Base-by-base conservation (phyloP, 2,888 invertebrate species). In the Pemphredon lugubris region DNA sequence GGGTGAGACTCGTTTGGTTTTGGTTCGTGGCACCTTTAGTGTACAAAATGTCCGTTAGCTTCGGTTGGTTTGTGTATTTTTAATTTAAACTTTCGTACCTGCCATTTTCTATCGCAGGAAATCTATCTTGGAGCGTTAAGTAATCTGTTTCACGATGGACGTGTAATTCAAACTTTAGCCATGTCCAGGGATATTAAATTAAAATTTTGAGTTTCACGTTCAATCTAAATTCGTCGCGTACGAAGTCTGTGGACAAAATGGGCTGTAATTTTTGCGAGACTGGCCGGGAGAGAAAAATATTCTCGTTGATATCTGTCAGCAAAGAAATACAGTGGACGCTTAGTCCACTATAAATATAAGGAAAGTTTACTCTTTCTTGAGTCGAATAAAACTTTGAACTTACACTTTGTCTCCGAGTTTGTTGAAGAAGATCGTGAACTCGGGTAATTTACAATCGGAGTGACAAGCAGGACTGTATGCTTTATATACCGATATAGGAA, bases 121-220 rank as follows among this genome's bases (percentile, higher is more conserved):
- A 20, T 26, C 11, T 30, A 18, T 13, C 14, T 16, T 5, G 11
- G 13, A 16, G 23, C 61, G 55, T 51, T 40, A 42, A 30, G 20
- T 23, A 45, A 55, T 63, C 26, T 26, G 37, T 14, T 23, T 14
- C 14, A 18, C 14, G 39, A 7, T 32, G 55, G 50, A 42, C 16
- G 44, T 39, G 64, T 65, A 61, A 75, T 65, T 57, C 70, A 70
- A 75, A 75, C 65, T 75, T 75, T 45, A 45, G 58, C 34, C 14
- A 40, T 70, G 32, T 48, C 54, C n/a, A n/a, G n/a, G n/a, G n/a
- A n/a, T n/a, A n/a, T n/a, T n/a, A n/a, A 37, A 65, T 44, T 65
- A 32, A 75, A 75, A 75, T 57, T 65, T 75, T 23, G 61, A 54
- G 70, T 61, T 70, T 30, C 34, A n/a, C n/a, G 58, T 32, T 61